phyloP scores from a whole-genome alignment of 2,888 invertebrate species.

The Dione juno region DNA sequence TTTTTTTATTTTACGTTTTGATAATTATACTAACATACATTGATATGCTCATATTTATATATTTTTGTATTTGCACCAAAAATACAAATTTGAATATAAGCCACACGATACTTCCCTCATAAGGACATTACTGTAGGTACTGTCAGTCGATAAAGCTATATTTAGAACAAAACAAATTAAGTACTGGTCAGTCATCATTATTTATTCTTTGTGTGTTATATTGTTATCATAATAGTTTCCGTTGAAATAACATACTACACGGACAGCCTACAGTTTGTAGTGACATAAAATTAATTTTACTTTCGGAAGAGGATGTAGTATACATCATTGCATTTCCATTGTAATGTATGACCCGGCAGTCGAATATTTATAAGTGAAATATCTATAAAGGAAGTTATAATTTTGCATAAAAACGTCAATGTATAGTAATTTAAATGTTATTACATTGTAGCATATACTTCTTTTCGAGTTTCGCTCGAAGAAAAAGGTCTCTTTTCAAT shows the following conservation, averaged over 20 bases:
- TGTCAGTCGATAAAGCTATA: slow-evolving; percentile 26
- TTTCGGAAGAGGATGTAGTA: slow-evolving; percentile 13
- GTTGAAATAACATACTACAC: slow-evolving; percentile 22
- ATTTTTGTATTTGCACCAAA: too few relatives aligned
- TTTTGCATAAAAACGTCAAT: not conserved
- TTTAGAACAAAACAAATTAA: slow-evolving; percentile 30
- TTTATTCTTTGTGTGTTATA: slow-evolving; percentile 22
- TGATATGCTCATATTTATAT: not conserved
- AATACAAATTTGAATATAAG: too few relatives aligned
- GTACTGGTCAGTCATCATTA: slow-evolving; percentile 12
- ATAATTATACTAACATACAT: not conserved
- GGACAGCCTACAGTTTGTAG: not conserved
- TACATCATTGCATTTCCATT: not conserved
- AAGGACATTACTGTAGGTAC: not conserved
- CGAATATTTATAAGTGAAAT: slow-evolving; percentile 16
- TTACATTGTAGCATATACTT: too few relatives aligned
- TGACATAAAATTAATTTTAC: not conserved
- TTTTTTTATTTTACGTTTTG: not conserved
- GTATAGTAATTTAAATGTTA: not conserved
- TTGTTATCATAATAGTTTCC: slow-evolving; percentile 28
- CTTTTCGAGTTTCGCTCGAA: too few relatives aligned
- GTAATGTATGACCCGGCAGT: slow-evolving; percentile 11
- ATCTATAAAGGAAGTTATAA: slow-evolving; percentile 12
- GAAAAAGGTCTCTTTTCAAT: too few relatives aligned
- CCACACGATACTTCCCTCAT: slow-evolving; percentile 2